Percentiles rank a stretch among this genome's conserved stretches.
Conservation (phyloP, 2,113 vertebrate genomes). For the Psettodes erumei region DNA sequence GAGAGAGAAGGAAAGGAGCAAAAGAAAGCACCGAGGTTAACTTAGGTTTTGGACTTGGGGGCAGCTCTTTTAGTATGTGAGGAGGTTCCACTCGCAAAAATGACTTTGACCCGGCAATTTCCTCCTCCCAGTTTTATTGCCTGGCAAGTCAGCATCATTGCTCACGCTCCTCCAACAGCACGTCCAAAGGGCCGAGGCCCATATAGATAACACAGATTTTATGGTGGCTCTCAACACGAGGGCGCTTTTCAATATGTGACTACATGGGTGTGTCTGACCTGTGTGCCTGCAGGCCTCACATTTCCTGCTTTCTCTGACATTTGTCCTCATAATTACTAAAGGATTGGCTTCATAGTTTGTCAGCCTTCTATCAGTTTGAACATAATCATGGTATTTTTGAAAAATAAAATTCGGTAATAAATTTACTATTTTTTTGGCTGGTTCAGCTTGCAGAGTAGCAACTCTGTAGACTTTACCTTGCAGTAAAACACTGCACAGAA, state of each 20-base stretch:
- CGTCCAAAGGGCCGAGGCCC: conserved; percentile 81
- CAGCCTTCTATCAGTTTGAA: conserved; percentile 7
- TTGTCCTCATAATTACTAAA: conserved; percentile 37
- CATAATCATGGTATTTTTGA: not conserved
- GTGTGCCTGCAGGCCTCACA: conserved; percentile 50
- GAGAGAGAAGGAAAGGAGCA: conserved; percentile 1
- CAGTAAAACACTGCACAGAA: conserved; percentile 53
- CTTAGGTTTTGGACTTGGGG: conserved; percentile 27
- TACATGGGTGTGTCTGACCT: conserved; percentile 79
- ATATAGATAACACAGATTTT: conserved; percentile 82
- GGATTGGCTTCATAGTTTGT: not conserved
- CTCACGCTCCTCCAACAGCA: conserved; percentile 63
- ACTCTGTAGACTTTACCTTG: conserved; percentile 71
- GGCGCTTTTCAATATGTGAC: conserved; percentile 65
- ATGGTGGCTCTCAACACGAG: conserved; percentile 80
- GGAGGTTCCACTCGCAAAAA: conserved; percentile 37
- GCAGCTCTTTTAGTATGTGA: conserved; percentile 52
- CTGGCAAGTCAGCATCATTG: conserved; percentile 71
- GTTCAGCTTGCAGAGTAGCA: conserved; percentile 6
- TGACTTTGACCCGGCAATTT: conserved; percentile 81
- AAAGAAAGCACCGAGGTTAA: conserved; percentile 26
- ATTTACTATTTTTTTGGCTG: not conserved
- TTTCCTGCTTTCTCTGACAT: conserved; percentile 56
- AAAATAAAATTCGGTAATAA: not conserved
- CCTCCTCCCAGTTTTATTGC: conserved; percentile 81